Base-by-base conservation (phyloP, 2,888 invertebrate genomes). In the Calameuta idolon region DNA sequence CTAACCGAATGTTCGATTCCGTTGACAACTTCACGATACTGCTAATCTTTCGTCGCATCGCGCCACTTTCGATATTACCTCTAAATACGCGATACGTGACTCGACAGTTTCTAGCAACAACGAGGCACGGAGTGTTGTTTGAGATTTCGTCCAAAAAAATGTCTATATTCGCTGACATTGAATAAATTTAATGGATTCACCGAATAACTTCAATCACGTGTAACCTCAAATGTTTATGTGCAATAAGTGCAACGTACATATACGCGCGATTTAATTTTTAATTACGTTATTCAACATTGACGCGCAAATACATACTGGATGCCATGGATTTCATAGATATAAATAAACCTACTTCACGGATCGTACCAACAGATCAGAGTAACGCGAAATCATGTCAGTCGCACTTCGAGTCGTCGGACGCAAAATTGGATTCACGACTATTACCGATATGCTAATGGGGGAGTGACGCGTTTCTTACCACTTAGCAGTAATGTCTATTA, bases 401-500 rank as follows among this genome's bases (percentile, higher is more conserved):
- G 23, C 9, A 23, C 23, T 55, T 55, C 55, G 55, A 55, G 55
- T 55, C 55, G 55, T 55, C 55, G 55, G 15, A 23, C 55, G 55
- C 9, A 55, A 55, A 55, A 55, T 55, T 55, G 55, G 23, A 55
- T 55, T 55, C 55, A 55, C 55, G 55, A 55, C 2, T 55, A 55
- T 55, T 55, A 55, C 55, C 55, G 55, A 55, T 69, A 76, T 78
- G 78, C 73, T 75, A 76, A 78, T 76, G 73, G 40, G n/a, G n/a
- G n/a, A 35, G 55, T 75, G 75, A 77, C 77, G 77, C 69, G 75
- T 69, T 77, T 75, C 69, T n/a, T 68, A 71, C 75, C 37, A 78
- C 73, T 78, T 78, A 78, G 78, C 78, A 76, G 73, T 75, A 37
- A 35, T 9, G 34, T n/a, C 68, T 5, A 30, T 78, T 76, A 78